Evolutionary conservation across 2,797 vertebrate species (phyloP), one percentile per base, ranked within the genome.

Genomic region (Aselliscus stoliczkanus): DNA sequence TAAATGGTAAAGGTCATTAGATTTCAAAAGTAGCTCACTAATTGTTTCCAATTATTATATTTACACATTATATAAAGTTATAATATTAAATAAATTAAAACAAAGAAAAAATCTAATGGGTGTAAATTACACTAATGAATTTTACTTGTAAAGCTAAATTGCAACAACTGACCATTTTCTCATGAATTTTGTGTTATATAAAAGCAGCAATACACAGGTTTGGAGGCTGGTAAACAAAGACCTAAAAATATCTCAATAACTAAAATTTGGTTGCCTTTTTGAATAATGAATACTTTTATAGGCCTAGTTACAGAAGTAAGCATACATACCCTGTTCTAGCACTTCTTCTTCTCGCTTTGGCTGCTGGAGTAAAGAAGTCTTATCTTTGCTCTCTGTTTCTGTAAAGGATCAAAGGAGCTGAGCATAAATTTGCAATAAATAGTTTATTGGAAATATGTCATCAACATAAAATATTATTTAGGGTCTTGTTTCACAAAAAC

Each of bases 271-370:
- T 93, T 96, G 87, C 31, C 39, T 97, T 60, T 69, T 72, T 88
- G 14, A 54, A 79, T 39, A 89, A 25, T 23, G 1, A 76, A 18
- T 47, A 31, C 1, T 50, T 70, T 79, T 65, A 52, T 13, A 62
- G 39, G 42, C 11, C 29, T 54, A 18, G 18, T 89, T 84, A 75
- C 1, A 29, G 25, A 96, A 95, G 86, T 37, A 87, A 97, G 42
- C 21, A 88, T 87, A 99, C 99, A 98, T 98, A 99, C 99, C 99
- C 97, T 99, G 98, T 98, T 99, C 98, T 97, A 99, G 97, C 96
- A 97, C 97, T 34, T 98, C 98, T 56, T 99, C 99, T 80, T 98
- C 99, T 90, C 98, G 98, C 97, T 98, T 99, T 72, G 98, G 97
- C 67, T 99, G 98, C 90, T 98, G 96, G 58, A 97, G 92, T 52